Evolutionary conservation across 1,140 invertebrate genomes (phyloP).

Genomic region (Drosophila pseudoananassae): DNA sequence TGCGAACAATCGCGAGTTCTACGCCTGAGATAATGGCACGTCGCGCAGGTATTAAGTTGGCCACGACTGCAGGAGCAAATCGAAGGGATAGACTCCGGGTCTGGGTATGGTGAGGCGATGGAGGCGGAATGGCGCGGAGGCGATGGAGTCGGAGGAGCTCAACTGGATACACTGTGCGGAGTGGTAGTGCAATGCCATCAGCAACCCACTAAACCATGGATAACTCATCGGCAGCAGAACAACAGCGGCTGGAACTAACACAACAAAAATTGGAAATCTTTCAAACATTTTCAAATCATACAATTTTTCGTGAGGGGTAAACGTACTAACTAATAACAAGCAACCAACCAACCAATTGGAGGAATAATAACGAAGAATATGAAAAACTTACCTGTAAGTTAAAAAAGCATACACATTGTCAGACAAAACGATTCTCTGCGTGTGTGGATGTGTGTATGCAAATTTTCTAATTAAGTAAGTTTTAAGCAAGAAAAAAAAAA

Average conservation of each 20-base stretch:
- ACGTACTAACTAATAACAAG: conserved; percentile 14
- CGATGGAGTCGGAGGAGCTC: conserved; percentile 31
- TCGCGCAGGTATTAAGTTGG: conserved; percentile 78
- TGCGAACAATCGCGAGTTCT: conserved; percentile 96
- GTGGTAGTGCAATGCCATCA: conserved; percentile 29
- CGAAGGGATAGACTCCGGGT: conserved; percentile 11
- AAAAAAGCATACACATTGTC: conserved; percentile 47
- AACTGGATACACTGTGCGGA: conserved; percentile 76
- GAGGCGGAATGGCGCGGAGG: too few species aligned
- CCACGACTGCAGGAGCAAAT: conserved; percentile 18
- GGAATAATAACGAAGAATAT: conserved; percentile 33
- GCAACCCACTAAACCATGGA: conserved; percentile 33
- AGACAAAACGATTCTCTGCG: conserved; percentile 18
- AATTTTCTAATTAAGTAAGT: conserved; percentile 81
- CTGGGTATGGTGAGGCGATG: not conserved
- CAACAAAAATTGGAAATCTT: conserved; percentile 41
- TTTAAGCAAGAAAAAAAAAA: conserved; percentile 62
- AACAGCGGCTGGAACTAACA: conserved; percentile 51
- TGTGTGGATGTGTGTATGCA: conserved; percentile 46
- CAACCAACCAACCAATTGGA: conserved; percentile 10
- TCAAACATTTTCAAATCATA: conserved; percentile 44
- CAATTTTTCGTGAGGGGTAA: conserved; percentile 72
- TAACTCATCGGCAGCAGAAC: conserved; percentile 32
- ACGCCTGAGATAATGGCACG: conserved; percentile 91
- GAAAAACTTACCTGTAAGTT: conserved; percentile 76